These are phyloP conservation scores for Heliconius melpomene DNA, from an alignment of 1,140 invertebrate species.

Conservation along the genomic window DNA sequence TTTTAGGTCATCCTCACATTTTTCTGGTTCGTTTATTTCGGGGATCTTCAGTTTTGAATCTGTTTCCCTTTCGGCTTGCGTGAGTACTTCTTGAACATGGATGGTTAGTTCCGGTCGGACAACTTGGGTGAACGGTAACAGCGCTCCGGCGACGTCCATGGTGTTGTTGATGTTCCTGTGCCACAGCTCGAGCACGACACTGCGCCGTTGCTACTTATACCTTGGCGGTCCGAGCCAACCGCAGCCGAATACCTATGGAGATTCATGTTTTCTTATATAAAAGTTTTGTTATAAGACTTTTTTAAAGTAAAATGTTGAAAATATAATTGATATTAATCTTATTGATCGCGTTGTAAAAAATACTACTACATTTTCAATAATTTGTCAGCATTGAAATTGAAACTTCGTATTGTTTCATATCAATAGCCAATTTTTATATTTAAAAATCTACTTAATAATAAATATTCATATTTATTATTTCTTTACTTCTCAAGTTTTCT, in stretches of 20 bases:
- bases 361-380: too few relatives aligned
- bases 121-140: constrained; percentile 73
- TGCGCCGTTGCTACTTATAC: constrained; percentile 84
- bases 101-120: constrained; percentile 71
- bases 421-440: too few relatives aligned
- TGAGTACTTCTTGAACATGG: constrained; percentile 70
- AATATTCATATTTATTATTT: too few relatives aligned
- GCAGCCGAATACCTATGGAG: constrained; percentile 83
- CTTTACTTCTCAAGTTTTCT: too few relatives aligned
- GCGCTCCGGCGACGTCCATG: constrained; percentile 75
- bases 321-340: too few relatives aligned
- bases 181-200: constrained; percentile 81
- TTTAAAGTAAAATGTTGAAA: too few relatives aligned
- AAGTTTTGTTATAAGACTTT: neutral
- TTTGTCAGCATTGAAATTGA: too few relatives aligned
- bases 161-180: constrained; percentile 81
- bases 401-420: too few relatives aligned
- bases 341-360: too few relatives aligned
- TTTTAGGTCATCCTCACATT: constrained; percentile 51
- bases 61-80: constrained; percentile 60
- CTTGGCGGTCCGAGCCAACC: constrained; percentile 83
- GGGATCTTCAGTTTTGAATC: constrained; percentile 59
- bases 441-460: too few relatives aligned
- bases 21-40: constrained; percentile 68
- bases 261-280: neutral